Evolutionary conservation across 1,140 invertebrate genomes (phyloP).

Genomic region (Nephila pilipes): DNA sequence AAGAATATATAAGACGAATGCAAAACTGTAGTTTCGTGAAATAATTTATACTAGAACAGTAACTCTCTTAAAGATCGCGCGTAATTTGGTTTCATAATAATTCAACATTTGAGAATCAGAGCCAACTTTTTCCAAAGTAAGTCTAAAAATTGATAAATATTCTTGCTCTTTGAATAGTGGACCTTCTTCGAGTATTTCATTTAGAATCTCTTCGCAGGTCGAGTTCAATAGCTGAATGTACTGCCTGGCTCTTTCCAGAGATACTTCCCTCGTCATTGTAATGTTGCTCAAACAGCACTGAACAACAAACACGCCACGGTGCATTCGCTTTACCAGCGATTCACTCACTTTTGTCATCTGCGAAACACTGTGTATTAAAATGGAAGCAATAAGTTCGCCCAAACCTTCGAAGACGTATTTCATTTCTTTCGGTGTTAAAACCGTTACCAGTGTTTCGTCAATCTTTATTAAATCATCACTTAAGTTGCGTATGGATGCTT

Average conservation of each 20-base stretch:
- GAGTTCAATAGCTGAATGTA: slow-evolving; percentile 94
- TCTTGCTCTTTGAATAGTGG: slow-evolving; percentile 91
- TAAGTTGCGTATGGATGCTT: slow-evolving; percentile 90
- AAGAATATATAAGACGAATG: neutral
- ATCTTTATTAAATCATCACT: slow-evolving; percentile 89
- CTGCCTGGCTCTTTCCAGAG: slow-evolving; percentile 91
- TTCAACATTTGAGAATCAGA: neutral
- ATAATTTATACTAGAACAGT: neutral
- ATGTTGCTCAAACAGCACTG: slow-evolving; percentile 93
- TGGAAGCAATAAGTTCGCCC: slow-evolving; percentile 91
- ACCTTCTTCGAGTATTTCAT: slow-evolving; percentile 89
- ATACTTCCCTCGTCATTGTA: slow-evolving; percentile 90
- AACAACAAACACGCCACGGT: slow-evolving; percentile 90
- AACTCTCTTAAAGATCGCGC: neutral
- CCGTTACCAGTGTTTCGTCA: slow-evolving; percentile 89
- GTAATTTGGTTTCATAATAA: neutral
- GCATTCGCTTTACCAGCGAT: slow-evolving; percentile 90
- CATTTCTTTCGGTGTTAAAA: slow-evolving; percentile 89
- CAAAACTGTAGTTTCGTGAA: neutral
- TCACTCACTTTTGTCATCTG: slow-evolving; percentile 90
- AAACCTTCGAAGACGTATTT: slow-evolving; percentile 97
- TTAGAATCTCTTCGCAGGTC: slow-evolving; percentile 90
- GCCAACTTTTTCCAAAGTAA: neutral
- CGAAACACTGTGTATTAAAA: slow-evolving; percentile 91
- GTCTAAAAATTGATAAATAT: slow-evolving; percentile 82